phyloP scores from a whole-genome alignment of 2,797 vertebrate species.

The Graptemys geographica region DNA sequence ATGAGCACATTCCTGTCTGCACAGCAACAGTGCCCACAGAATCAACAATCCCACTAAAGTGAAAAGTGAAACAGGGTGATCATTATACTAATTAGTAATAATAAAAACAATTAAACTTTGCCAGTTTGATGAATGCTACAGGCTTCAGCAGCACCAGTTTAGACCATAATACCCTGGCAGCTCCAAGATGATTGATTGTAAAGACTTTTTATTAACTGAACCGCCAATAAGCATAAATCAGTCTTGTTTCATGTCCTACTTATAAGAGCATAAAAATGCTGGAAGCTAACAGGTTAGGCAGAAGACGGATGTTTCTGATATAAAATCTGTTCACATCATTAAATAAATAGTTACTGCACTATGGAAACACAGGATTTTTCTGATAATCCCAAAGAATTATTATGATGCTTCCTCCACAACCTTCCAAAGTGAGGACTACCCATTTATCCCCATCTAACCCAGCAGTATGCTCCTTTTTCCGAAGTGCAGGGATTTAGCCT shows the following conservation, averaged over 20 bases:
- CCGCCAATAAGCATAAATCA: conserved; percentile 17
- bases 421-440: neutral
- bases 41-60: conserved; percentile 39
- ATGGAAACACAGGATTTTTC: neutral
- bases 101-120: conserved; percentile 35
- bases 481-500: neutral
- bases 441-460: neutral
- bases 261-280: conserved; percentile 19
- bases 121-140: neutral
- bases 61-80: neutral
- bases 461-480: neutral
- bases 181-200: conserved; percentile 27
- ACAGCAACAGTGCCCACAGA: conserved; percentile 1
- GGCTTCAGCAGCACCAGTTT: conserved; percentile 20
- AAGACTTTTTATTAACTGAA: conserved; percentile 32
- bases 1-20: neutral
- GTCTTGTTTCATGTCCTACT: conserved; percentile 4
- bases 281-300: neutral
- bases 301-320: neutral
- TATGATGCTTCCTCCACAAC: neutral
- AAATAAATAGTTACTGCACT: neutral
- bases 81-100: conserved; percentile 50
- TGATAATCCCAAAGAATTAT: neutral
- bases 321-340: neutral
- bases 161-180: neutral